phyloP scores from a whole-genome alignment of 2,888 invertebrate genomes.

The Eutolmus rufibarbis region DNA sequence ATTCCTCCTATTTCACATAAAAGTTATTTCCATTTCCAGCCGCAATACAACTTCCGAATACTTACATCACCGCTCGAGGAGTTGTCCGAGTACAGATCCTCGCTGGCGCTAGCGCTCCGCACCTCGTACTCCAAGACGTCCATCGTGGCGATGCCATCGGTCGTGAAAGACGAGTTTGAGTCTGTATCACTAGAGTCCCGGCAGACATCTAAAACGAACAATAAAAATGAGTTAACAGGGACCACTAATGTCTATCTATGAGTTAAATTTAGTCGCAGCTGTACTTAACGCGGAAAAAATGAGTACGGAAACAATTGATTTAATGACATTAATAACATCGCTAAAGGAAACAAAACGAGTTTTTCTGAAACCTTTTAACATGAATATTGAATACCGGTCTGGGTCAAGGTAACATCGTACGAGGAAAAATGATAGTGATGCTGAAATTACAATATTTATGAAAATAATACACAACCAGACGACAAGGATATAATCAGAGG shows the following conservation, averaged over 20 bases:
- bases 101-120: conserved; percentile 64
- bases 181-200: conserved; percentile 66
- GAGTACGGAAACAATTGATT: too few relatives aligned
- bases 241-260: neutral
- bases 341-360: too few relatives aligned
- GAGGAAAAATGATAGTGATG: too few relatives aligned
- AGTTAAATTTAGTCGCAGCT: neutral
- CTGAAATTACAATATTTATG: too few relatives aligned
- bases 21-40: neutral
- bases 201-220: conserved; percentile 51
- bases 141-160: conserved; percentile 53
- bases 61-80: conserved; percentile 66
- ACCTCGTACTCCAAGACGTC: conserved; percentile 65
- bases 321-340: too few relatives aligned
- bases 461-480: too few relatives aligned
- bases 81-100: conserved; percentile 61
- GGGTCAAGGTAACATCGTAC: too few relatives aligned
- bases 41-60: neutral
- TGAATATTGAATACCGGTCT: too few relatives aligned
- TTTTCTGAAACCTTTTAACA: too few relatives aligned
- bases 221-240: neutral
- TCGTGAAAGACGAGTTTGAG: conserved; percentile 49
- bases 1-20: conserved; percentile 48
- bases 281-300: neutral
- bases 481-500: too few relatives aligned